Conservation (phyloP, 2,888 invertebrate genomes). For the Fragum fragum region DNA sequence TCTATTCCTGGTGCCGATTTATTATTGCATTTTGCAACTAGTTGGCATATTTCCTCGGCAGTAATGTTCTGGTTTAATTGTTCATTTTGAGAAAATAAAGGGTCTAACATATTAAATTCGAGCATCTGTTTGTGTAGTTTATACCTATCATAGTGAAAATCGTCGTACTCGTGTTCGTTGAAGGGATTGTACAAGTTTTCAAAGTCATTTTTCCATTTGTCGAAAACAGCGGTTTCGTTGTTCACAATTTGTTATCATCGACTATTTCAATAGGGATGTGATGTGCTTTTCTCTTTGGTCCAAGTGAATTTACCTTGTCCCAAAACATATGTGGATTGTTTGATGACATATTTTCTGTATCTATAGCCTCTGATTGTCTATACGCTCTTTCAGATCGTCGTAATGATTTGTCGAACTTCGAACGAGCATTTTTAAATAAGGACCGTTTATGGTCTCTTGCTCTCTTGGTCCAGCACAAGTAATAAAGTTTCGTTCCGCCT, state of each 20-base stretch:
- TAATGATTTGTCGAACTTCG: too few species aligned
- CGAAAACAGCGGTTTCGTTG: slow-evolving; percentile 27
- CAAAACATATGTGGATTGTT: slow-evolving; percentile 44
- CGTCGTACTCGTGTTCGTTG: too few species aligned
- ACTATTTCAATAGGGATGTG: slow-evolving; percentile 34
- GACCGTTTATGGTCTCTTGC: neutral
- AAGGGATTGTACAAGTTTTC: too few species aligned
- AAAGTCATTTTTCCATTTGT: slow-evolving; percentile 46
- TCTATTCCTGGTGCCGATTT: too few species aligned
- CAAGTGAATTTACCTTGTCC: too few species aligned
- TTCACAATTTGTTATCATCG: neutral
- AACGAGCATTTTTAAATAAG: too few species aligned
- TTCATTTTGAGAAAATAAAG: too few species aligned
- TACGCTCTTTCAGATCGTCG: too few species aligned
- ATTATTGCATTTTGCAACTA: slow-evolving; percentile 11
- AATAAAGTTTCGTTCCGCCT: too few species aligned
- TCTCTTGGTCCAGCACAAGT: slow-evolving; percentile 3
- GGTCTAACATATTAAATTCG: too few species aligned
- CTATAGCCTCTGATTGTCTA: neutral
- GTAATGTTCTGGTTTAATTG: too few species aligned
- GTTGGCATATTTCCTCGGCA: neutral
- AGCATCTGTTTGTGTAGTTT: slow-evolving; percentile 45
- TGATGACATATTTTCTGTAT: slow-evolving; percentile 37
- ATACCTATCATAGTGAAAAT: slow-evolving; percentile 12
- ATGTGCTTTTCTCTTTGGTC: slow-evolving; percentile 18